Conservation (phyloP, 2,113 vertebrate genomes). For the Vicugna pacos region DNA sequence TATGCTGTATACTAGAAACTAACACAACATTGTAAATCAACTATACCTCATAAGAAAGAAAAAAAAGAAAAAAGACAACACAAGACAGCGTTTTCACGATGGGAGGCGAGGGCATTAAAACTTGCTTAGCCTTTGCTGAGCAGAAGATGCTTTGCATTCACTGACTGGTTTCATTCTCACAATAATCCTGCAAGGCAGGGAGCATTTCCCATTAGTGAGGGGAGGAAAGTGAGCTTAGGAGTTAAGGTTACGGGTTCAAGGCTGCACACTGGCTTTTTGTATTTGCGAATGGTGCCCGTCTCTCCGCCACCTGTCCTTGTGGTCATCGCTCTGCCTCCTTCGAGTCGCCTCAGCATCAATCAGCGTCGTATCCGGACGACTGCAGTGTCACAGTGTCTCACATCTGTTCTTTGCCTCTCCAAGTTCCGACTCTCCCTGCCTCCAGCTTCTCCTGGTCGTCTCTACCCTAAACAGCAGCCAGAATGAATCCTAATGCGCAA, state of each 20-base stretch:
- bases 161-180: not conserved
- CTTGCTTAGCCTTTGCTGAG: not conserved
- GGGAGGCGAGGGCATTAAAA: not conserved
- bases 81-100: not conserved
- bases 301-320: not conserved
- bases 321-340: not conserved
- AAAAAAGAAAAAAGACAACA: not conserved
- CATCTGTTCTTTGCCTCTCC: not conserved
- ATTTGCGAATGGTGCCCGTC: not conserved
- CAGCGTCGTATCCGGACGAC: not conserved
- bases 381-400: not conserved
- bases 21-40: no score
- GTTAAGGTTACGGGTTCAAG: not conserved
- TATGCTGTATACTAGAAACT: no score
- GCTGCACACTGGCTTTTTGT: not conserved
- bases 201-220: not conserved
- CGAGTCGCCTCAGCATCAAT: no score
- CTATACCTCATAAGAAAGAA: no score
- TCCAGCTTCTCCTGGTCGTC: no score
- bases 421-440: not conserved
- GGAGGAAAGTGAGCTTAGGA: not conserved
- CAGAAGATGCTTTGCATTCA: not conserved
- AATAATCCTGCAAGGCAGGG: not conserved
- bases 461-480: not conserved
- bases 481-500: not conserved